phyloP scores from a whole-genome alignment of 2,113 vertebrate genomes.

The Eretmochelys imbricata region DNA sequence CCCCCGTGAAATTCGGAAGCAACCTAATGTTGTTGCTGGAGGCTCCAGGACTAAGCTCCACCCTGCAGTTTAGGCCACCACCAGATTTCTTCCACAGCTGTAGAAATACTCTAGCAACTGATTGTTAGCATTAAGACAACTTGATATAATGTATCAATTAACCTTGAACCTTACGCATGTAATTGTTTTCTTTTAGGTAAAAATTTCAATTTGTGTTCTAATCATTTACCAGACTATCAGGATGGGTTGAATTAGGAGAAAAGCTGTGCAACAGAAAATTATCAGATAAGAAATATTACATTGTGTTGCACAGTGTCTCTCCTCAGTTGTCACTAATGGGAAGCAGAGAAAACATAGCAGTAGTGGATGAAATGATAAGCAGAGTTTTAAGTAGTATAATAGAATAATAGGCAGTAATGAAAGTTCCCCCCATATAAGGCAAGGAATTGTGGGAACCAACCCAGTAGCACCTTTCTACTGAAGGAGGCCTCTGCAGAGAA shows the following conservation, averaged over 20 bases:
- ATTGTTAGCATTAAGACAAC: not conserved
- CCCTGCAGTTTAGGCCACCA: not conserved
- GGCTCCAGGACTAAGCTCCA: not conserved
- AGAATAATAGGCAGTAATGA: not conserved
- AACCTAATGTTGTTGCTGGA: not conserved
- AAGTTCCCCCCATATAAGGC: not conserved
- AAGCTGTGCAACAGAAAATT: not conserved
- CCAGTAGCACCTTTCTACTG: not conserved
- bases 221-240: not conserved
- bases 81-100: not conserved
- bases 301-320: not conserved
- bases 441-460: too few relatives aligned
- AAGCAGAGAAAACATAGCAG: not conserved
- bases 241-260: not conserved
- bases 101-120: not conserved
- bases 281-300: not conserved
- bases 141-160: not conserved
- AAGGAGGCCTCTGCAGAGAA: not conserved
- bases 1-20: not conserved
- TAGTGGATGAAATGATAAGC: not conserved
- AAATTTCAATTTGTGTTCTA: not conserved
- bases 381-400: not conserved
- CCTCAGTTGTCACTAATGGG: not conserved
- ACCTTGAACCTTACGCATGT: not conserved
- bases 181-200: not conserved